Conservation (phyloP, 2,888 invertebrate species). For the Oegoconia quadripuncta region DNA sequence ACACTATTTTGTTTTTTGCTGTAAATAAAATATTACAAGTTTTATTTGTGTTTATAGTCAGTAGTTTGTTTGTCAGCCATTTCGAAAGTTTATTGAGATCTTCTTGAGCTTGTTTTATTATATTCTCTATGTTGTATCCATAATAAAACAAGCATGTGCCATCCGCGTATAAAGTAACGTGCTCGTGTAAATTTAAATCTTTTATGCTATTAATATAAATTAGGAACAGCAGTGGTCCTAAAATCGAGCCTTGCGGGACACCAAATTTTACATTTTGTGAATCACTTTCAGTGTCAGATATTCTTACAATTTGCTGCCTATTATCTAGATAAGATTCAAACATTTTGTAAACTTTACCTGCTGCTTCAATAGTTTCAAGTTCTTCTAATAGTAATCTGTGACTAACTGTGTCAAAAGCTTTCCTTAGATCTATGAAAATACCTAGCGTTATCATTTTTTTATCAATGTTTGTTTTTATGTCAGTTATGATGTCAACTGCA, state of each 20-base stretch:
- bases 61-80: no score
- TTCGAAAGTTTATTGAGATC: no score
- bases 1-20: no score
- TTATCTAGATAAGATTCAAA: constrained; percentile 5
- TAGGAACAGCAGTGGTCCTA: no score
- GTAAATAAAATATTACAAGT: no score
- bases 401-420: constrained; percentile 7
- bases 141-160: no score
- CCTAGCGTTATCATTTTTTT: constrained; percentile 3
- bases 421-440: constrained; percentile 1
- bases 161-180: no score
- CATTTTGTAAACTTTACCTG: background rate
- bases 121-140: no score
- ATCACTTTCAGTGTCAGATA: background rate
- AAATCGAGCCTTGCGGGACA: constrained; percentile 7
- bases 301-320: constrained; percentile 2
- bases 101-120: no score
- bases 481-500: constrained; percentile 6
- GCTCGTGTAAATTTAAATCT: no score
- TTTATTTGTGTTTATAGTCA: no score
- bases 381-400: constrained; percentile 6
- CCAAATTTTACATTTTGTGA: background rate
- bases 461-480: constrained; percentile 8
- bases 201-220: no score
- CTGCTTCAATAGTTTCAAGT: background rate